These are phyloP conservation scores for Leuciscus idus DNA, from an alignment of 2,113 vertebrate species.

Conservation along the genomic window DNA sequence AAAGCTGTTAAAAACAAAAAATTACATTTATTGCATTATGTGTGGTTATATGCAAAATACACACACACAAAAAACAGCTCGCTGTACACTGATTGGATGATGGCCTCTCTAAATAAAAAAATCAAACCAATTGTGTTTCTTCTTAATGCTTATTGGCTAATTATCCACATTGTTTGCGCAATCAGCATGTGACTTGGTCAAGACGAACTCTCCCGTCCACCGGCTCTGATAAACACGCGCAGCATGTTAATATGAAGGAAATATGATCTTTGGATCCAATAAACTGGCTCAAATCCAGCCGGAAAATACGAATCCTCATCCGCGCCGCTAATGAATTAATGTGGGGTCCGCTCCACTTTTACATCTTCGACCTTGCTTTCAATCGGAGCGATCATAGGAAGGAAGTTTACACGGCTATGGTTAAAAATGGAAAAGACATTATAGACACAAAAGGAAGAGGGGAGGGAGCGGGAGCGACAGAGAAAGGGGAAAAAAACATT, in stretches of 20 bases:
- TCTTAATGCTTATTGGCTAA: neutral
- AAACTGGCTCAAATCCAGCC: neutral
- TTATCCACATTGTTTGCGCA: neutral
- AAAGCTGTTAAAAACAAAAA: too few relatives aligned
- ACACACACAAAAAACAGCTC: too few relatives aligned
- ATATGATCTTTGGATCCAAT: neutral
- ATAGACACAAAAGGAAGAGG: constrained; percentile 65
- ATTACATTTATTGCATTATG: neutral
- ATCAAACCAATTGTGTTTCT: constrained; percentile 3
- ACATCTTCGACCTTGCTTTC: neutral
- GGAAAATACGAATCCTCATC: neutral
- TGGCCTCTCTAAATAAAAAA: neutral
- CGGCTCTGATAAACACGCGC: neutral
- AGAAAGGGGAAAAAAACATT: constrained; percentile 68
- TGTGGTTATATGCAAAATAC: neutral
- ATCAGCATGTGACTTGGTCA: constrained; percentile 28
- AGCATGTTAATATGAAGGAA: neutral
- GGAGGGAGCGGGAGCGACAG: constrained; percentile 53
- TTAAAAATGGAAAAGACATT: constrained; percentile 85
- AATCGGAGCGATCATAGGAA: constrained; percentile 60
- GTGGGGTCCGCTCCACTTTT: neutral
- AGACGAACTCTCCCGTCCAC: constrained; percentile 6
- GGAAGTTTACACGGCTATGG: constrained; percentile 77
- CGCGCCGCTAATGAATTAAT: constrained; percentile 9
- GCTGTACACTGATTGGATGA: constrained; percentile 7